Conservation (phyloP, 92 coral and sea anemone species). For the Meandrina meandrites region DNA sequence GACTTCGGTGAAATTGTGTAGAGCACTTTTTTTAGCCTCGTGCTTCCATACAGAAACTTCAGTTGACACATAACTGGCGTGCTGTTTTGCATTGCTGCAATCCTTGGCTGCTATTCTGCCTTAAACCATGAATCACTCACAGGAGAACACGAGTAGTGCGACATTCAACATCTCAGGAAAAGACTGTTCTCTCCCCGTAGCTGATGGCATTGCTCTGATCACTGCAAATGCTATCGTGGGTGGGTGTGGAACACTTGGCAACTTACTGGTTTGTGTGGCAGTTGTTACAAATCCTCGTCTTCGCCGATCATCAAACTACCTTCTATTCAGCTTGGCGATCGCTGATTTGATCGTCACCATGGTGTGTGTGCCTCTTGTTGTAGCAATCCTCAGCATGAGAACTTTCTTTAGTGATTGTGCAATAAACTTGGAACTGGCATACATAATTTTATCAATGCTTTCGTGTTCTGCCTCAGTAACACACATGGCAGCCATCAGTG, state of each 20-base stretch:
- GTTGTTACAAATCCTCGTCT: conserved; percentile 24
- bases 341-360: conserved; percentile 52
- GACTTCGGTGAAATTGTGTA: too few relatives aligned
- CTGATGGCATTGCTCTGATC: not conserved
- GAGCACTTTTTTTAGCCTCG: not conserved
- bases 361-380: conserved; percentile 29
- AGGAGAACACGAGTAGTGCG: not conserved
- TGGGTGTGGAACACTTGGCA: conserved; percentile 40
- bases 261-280: conserved; percentile 32
- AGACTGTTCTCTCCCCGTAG: not conserved
- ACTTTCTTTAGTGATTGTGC: conserved; percentile 36
- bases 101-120: not conserved
- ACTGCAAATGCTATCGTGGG: conserved; percentile 17
- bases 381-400: not conserved
- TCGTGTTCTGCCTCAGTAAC: conserved; percentile 40
- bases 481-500: conserved; percentile 56
- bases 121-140: not conserved
- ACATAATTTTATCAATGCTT: conserved; percentile 18
- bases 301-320: conserved; percentile 36
- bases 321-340: conserved; percentile 42
- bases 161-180: not conserved
- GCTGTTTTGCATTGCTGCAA: not conserved
- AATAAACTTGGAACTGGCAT: conserved; percentile 24
- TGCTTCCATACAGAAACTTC: not conserved
- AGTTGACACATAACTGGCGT: not conserved